These are phyloP conservation scores for Anthoptus insignis DNA, from an alignment of 2,888 invertebrate genomes.

Conservation along the genomic window DNA sequence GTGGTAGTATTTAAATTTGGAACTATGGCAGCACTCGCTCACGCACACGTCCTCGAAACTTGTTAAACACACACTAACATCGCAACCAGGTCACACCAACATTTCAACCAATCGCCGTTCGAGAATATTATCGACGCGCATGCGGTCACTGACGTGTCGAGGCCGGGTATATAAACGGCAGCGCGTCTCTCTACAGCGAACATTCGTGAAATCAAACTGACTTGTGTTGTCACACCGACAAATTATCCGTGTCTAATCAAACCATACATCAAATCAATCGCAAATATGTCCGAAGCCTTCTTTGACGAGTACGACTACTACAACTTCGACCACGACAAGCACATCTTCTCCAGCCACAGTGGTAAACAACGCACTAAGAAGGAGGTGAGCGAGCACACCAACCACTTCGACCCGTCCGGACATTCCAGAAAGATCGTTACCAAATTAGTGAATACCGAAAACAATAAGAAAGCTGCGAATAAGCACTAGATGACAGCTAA, in stretches of 20 bases:
- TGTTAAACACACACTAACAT: conserved; percentile 68
- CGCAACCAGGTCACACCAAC: conserved; percentile 69
- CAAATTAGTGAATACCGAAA: conserved; percentile 94
- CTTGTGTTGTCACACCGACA: conserved; percentile 63
- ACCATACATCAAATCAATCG: conserved; percentile 58
- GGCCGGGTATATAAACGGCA: conserved; percentile 67
- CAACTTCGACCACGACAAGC: conserved; percentile 97
- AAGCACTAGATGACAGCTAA: conserved; percentile 65
- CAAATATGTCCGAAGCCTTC: conserved; percentile 93
- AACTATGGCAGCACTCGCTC: conserved; percentile 59
- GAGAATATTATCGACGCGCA: conserved; percentile 81
- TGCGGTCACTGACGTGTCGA: conserved; percentile 83
- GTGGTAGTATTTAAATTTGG: conserved; percentile 41
- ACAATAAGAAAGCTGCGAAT: conserved; percentile 89
- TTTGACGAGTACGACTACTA: conserved; percentile 98
- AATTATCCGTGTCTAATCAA: conserved; percentile 58
- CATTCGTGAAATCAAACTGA: conserved; percentile 67
- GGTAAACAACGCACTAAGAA: conserved; percentile 97
- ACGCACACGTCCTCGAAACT: conserved; percentile 69
- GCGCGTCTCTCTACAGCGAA: conserved; percentile 54
- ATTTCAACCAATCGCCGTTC: conserved; percentile 74
- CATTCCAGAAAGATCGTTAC: conserved; percentile 97
- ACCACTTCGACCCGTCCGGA: conserved; percentile 97
- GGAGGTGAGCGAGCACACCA: conserved; percentile 95
- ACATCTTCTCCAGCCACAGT: conserved; percentile 94